Evolutionary conservation across 1,140 invertebrate genomes (phyloP).

Genomic region (Pectinophora gossypiella): DNA sequence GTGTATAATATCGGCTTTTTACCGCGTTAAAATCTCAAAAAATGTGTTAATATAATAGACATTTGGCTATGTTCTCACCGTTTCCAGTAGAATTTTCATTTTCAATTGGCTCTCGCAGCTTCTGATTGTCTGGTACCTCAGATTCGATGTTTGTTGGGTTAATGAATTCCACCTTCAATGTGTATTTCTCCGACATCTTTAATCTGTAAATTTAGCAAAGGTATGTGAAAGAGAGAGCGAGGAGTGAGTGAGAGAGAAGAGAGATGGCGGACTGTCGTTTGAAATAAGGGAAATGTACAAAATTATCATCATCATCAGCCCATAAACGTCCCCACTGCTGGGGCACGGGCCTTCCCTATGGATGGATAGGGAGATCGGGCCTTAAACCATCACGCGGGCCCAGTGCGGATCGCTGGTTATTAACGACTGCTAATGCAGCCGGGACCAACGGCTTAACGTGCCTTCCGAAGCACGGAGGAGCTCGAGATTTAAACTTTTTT

Average conservation of each 20-base stretch:
- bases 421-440: too few species aligned
- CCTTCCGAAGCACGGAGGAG: too few species aligned
- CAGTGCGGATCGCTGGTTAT: too few species aligned
- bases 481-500: too few species aligned
- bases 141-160: conserved; percentile 28
- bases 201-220: neutral
- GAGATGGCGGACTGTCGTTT: too few species aligned
- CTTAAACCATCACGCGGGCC: neutral
- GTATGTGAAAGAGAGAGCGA: conserved; percentile 1
- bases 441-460: too few species aligned
- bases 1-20: too few species aligned
- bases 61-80: neutral
- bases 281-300: neutral
- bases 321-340: too few species aligned
- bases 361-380: too few species aligned
- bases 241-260: neutral
- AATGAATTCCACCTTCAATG: conserved; percentile 8
- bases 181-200: conserved; percentile 13
- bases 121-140: conserved; percentile 37
- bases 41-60: neutral
- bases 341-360: neutral
- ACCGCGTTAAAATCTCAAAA: too few species aligned
- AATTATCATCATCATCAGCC: neutral
- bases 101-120: conserved; percentile 21
- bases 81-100: neutral